Conservation (phyloP, 2,113 vertebrate genomes). For the Stegastes partitus region DNA sequence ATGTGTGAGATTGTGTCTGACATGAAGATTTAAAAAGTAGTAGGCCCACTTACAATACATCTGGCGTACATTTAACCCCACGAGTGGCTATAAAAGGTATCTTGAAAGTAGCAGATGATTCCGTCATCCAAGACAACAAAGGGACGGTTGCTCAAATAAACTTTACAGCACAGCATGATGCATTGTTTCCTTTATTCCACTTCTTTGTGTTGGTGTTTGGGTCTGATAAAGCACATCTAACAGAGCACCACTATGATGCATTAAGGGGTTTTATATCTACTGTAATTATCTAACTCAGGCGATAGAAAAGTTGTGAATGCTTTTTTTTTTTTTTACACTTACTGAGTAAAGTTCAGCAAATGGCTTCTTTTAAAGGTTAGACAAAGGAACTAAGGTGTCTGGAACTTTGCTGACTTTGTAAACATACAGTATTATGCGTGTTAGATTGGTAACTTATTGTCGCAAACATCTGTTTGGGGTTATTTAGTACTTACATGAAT, state of each 20-base stretch:
- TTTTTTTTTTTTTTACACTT: not conserved
- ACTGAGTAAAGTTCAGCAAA: slow-evolving; percentile 12
- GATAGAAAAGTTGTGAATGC: not conserved
- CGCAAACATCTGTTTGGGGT: no score
- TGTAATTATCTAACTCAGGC: not conserved
- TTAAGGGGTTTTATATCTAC: not conserved
- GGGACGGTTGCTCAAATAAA: slow-evolving; percentile 1
- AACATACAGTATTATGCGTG: no score
- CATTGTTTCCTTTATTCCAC: not conserved
- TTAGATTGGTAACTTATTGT: no score
- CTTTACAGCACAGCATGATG: slow-evolving; percentile 19
- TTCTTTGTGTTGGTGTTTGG: not conserved
- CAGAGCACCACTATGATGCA: slow-evolving; percentile 5
- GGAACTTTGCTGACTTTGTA: not conserved
- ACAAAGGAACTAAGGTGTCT: slow-evolving; percentile 15
- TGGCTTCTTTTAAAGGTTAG: slow-evolving; percentile 1
- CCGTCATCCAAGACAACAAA: slow-evolving; percentile 2
- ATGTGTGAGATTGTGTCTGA: not conserved
- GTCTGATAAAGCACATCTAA: slow-evolving; percentile 1
- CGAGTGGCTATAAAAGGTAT: not conserved
- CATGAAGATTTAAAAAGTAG: not conserved
- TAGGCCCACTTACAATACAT: not conserved
- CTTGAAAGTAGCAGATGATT: slow-evolving; percentile 18
- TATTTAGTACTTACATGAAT: no score
- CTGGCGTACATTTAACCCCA: not conserved